Conservation (phyloP, 2,797 vertebrate species). For the Poeciliopsis infans region DNA sequence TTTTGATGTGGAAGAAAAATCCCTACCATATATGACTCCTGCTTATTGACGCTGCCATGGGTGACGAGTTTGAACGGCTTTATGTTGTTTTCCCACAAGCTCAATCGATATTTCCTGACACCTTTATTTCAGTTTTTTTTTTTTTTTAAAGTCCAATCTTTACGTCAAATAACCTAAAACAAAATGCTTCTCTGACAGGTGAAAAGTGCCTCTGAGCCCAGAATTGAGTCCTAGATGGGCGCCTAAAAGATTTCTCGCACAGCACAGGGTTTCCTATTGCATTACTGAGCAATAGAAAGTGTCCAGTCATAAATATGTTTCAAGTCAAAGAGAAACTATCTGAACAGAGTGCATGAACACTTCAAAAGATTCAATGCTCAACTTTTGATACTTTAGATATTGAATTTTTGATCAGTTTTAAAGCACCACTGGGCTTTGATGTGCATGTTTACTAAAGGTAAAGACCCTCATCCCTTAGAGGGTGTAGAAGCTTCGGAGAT, state of each 20-base stretch:
- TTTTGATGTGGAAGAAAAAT: not conserved
- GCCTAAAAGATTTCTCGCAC: not conserved
- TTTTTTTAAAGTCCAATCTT: not conserved
- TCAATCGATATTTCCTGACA: not conserved
- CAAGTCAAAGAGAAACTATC: constrained; percentile 5
- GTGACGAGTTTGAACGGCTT: not conserved
- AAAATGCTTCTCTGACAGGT: not conserved
- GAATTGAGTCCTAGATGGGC: not conserved
- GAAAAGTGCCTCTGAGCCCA: not conserved
- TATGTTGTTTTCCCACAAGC: not conserved
- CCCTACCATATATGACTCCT: not conserved
- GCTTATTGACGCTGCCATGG: not conserved
- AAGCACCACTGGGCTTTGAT: constrained; percentile 4
- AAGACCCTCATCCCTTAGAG: not conserved
- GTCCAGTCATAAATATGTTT: not conserved
- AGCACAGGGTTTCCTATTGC: not conserved
- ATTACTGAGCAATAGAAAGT: not conserved
- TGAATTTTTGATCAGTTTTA: not conserved
- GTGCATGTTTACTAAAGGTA: not conserved
- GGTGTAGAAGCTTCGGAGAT: not conserved
- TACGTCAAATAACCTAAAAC: not conserved
- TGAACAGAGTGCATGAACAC: not conserved
- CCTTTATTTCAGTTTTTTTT: not conserved
- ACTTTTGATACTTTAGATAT: constrained; percentile 3
- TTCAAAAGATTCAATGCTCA: constrained; percentile 10